Conservation (phyloP, 2,888 invertebrate species). For the Amiota communis region DNA sequence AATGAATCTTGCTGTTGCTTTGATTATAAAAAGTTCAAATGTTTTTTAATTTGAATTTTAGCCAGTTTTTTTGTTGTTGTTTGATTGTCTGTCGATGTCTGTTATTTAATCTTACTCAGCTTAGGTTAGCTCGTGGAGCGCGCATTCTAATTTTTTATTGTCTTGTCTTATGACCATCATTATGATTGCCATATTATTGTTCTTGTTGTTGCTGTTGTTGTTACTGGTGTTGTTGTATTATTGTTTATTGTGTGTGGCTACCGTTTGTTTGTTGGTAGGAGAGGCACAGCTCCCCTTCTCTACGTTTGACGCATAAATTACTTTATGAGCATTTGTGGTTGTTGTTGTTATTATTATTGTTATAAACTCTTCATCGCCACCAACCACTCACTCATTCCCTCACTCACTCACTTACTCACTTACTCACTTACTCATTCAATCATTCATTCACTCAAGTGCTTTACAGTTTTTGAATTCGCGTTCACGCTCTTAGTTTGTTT, state of each 20-base stretch:
- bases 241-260: constrained; percentile 22
- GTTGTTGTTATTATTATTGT: constrained; percentile 64
- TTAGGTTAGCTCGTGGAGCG: no score
- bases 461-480: not conserved
- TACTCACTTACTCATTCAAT: not conserved
- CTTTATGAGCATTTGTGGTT: constrained; percentile 59
- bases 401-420: constrained; percentile 2
- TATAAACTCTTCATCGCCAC: constrained; percentile 35
- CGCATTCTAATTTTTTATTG: not conserved
- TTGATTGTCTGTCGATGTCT: no score
- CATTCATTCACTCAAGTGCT: not conserved
- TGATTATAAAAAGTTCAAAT: no score
- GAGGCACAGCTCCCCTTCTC: not conserved
- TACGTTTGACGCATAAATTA: constrained; percentile 59
- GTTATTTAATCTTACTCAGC: no score
- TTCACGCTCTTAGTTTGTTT: constrained; percentile 30
- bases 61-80: no score
- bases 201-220: not conserved
- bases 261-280: constrained; percentile 3
- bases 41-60: no score
- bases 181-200: not conserved
- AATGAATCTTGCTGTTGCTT: no score
- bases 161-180: not conserved
- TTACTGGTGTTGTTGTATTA: constrained; percentile 13
- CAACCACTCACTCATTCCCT: constrained; percentile 22